Evolutionary conservation across 1,140 invertebrate genomes (phyloP).

Genomic region (Marisa cornuarietis): DNA sequence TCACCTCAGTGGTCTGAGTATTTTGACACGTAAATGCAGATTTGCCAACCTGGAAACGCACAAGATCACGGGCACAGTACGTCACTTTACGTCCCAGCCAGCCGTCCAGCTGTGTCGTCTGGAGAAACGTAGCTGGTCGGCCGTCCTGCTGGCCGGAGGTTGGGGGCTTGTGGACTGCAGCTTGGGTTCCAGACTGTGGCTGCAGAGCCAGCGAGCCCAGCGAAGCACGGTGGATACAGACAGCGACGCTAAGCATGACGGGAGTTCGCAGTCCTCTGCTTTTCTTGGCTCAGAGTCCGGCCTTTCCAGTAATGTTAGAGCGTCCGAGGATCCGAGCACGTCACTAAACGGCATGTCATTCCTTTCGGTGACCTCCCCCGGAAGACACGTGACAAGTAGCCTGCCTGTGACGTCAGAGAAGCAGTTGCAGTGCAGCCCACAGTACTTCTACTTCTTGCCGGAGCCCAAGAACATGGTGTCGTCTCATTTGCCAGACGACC

Average conservation of each 20-base stretch:
- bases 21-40: not conserved
- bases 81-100: conserved; percentile 11
- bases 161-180: conserved; percentile 26
- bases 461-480: conserved; percentile 67
- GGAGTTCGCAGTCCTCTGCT: not conserved
- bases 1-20: too few relatives aligned
- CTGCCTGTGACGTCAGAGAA: too few relatives aligned
- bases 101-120: not conserved
- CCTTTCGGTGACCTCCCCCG: not conserved
- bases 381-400: too few relatives aligned
- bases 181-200: conserved; percentile 14
- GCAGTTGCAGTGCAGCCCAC: conserved; percentile 28
- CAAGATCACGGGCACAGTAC: conserved; percentile 10
- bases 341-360: not conserved
- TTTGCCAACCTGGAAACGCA: conserved; percentile 21
- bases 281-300: not conserved
- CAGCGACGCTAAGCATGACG: not conserved
- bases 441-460: conserved; percentile 65
- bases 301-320: not conserved
- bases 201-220: not conserved
- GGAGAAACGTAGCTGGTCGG: conserved; percentile 7
- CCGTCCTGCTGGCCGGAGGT: conserved; percentile 6
- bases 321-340: not conserved
- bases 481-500: conserved; percentile 67
- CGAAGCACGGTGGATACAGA: too few relatives aligned